A percentile compares a stretch with the other conserved stretches of the same genome.
Evolutionary conservation across 2,113 vertebrate species (phyloP).

Genomic region (Pogonocichla stellata): DNA sequence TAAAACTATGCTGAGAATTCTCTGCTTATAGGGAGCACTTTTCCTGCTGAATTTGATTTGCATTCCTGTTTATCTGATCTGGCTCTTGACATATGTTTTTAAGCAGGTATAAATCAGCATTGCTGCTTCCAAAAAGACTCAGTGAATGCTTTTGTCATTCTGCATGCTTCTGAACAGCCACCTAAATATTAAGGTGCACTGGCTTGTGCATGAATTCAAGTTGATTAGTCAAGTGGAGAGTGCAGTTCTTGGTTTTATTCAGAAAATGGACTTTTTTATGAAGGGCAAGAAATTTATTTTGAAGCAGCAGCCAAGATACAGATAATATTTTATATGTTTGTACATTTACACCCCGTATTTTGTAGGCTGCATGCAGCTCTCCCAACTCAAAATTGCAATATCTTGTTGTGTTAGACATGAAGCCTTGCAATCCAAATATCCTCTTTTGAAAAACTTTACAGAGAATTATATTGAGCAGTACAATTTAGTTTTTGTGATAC

Average conservation of each 20-base stretch:
- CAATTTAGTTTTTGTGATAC: neutral
- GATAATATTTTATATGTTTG: neutral
- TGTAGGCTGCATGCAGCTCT: neutral
- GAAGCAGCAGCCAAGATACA: neutral
- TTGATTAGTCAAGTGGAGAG: neutral
- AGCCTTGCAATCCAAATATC: neutral
- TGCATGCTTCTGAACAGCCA: slow-evolving; percentile 31
- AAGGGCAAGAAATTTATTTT: neutral
- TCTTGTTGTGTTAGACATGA: neutral
- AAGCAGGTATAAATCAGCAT: slow-evolving; percentile 20
- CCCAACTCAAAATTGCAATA: neutral
- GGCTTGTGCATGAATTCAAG: neutral
- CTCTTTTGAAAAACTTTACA: neutral
- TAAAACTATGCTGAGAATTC: neutral
- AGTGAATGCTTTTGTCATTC: slow-evolving; percentile 15
- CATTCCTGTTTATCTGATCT: slow-evolving; percentile 15
- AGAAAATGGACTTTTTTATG: neutral
- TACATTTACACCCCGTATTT: neutral
- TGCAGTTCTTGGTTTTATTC: neutral
- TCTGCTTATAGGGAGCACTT: neutral
- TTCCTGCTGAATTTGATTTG: neutral
- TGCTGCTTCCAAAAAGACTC: slow-evolving; percentile 21
- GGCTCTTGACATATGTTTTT: neutral
- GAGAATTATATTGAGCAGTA: neutral
- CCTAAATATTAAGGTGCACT: neutral